These are phyloP conservation scores for Ianthella basta DNA, from an alignment of 37 sponge, comb jelly and placozoan species.

Conservation along the genomic window DNA sequence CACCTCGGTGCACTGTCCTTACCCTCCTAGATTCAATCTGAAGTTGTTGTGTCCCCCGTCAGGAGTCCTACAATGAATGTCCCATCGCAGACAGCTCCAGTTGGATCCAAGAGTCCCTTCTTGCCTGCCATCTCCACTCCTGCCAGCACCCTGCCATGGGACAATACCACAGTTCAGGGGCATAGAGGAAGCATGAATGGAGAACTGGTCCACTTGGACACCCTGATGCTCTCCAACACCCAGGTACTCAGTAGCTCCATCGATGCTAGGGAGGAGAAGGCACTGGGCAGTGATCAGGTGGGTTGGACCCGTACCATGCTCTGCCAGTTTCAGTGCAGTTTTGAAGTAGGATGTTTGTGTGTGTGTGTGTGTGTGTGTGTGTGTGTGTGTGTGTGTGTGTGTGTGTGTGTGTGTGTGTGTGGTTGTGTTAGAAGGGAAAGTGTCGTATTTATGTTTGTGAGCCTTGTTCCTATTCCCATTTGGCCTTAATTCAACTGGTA, in stretches of 20 bases:
- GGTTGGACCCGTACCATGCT: neutral
- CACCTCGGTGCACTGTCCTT: too few relatives aligned
- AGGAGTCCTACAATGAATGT: too few relatives aligned
- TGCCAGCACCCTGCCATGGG: neutral
- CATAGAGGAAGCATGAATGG: constrained; percentile 23
- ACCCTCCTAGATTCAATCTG: too few relatives aligned
- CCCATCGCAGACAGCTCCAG: too few relatives aligned
- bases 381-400: constrained; percentile 19
- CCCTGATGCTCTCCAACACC: constrained; percentile 36
- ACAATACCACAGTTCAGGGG: neutral
- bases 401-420: neutral
- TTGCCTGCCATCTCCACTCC: neutral
- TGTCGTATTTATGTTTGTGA: neutral
- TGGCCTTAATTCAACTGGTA: too few relatives aligned
- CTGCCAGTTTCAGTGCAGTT: too few relatives aligned
- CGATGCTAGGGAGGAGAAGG: constrained; percentile 25
- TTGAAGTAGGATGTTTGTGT: neutral
- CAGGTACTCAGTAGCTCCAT: neutral
- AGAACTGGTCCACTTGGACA: neutral
- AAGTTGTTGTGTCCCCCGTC: too few relatives aligned
- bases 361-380: constrained; percentile 3
- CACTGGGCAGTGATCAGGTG: constrained; percentile 50
- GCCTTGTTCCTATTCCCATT: too few relatives aligned
- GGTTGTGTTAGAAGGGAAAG: neutral
- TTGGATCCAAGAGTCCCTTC: too few relatives aligned